Conservation (phyloP, 92 coral and sea anemone species). For the Epizoanthus ramosus region DNA sequence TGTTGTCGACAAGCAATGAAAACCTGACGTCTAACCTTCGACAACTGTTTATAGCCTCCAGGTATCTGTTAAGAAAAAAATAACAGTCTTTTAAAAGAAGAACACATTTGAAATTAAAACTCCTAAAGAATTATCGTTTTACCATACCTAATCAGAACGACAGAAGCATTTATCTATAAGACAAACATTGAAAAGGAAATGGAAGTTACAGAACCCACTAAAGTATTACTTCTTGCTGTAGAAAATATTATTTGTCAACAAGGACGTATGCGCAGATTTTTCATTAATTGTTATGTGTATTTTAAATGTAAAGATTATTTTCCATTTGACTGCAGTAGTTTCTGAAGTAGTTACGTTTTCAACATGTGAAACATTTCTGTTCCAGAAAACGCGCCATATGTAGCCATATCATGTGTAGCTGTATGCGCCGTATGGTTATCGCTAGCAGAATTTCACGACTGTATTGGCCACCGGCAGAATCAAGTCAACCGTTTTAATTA, state of each 20-base stretch:
- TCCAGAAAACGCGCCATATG: no score
- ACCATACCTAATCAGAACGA: neutral
- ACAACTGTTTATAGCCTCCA: neutral
- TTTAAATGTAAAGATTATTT: neutral
- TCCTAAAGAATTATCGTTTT: neutral
- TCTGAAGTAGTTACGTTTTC: neutral
- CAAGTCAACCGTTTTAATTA: slow-evolving; percentile 4
- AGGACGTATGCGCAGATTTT: neutral
- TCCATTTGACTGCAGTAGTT: slow-evolving; percentile 9
- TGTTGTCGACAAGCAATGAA: neutral
- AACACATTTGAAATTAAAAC: neutral
- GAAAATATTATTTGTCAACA: neutral
- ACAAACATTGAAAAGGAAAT: slow-evolving; percentile 11
- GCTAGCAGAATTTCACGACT: neutral
- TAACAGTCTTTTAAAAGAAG: neutral
- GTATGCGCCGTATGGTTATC: neutral
- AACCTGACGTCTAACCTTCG: neutral
- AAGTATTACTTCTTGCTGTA: neutral
- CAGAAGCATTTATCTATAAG: neutral
- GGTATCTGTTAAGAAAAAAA: slow-evolving; percentile 20
- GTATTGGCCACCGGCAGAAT: neutral
- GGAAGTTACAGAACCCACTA: slow-evolving; percentile 18
- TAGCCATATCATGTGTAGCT: no score
- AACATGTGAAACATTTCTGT: neutral
- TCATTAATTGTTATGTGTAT: neutral